Conservation (phyloP, 2,888 invertebrate species). For the Drosophila lutescens region DNA sequence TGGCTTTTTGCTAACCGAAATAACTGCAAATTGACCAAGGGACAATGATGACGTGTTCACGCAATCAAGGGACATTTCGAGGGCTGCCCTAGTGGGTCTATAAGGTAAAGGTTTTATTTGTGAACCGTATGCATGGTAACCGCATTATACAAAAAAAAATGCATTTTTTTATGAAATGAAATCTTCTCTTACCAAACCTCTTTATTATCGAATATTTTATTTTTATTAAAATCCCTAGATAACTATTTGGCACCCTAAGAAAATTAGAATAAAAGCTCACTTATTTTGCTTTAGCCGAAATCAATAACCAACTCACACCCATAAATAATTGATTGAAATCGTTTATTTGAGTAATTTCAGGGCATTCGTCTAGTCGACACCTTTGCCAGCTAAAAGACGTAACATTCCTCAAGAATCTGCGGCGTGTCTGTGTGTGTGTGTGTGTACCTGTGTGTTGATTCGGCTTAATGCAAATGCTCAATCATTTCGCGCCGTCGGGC, state of each 20-base stretch:
- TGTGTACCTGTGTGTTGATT: constrained; percentile 38
- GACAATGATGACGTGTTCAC: constrained; percentile 15
- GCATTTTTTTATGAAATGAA: not conserved
- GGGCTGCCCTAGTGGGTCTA: not conserved
- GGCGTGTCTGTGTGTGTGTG: constrained; percentile 19
- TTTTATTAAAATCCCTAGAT: not conserved
- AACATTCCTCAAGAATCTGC: constrained; percentile 26
- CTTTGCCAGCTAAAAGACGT: not conserved
- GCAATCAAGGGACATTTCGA: not conserved
- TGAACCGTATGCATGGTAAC: no score
- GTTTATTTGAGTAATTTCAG: constrained; percentile 9
- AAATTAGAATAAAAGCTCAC: not conserved
- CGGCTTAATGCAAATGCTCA: constrained; percentile 58
- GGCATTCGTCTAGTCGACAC: constrained; percentile 17
- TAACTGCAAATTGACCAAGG: constrained; percentile 29
- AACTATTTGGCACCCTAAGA: not conserved
- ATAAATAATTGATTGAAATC: not conserved
- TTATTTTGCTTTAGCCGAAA: not conserved
- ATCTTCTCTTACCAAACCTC: no score
- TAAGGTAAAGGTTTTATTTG: not conserved
- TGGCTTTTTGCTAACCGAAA: constrained; percentile 24
- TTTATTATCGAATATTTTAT: not conserved
- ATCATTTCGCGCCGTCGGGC: constrained; percentile 56
- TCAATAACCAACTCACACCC: not conserved
- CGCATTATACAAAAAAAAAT: no score